Evolutionary conservation across 2,888 invertebrate genomes (phyloP).

Genomic region (Cremastobaeus sp.): DNA sequence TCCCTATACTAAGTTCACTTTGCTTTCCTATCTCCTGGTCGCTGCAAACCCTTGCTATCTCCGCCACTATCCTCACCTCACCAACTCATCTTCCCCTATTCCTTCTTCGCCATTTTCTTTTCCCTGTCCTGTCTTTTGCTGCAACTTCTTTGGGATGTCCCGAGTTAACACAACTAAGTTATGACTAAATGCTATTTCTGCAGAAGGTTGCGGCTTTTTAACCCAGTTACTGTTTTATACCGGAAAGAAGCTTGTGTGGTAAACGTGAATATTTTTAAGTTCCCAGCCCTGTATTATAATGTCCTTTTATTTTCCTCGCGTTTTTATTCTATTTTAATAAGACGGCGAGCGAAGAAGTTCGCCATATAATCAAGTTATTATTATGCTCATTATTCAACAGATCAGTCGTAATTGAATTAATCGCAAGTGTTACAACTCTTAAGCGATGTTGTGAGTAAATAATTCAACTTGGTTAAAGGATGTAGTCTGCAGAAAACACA

Average conservation of each 20-base stretch:
- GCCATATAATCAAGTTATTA: constrained; percentile 39
- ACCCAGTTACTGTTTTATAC: constrained; percentile 45
- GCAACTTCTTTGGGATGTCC: constrained; percentile 16
- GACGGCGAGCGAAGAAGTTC: constrained; percentile 7
- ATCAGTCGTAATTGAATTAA: constrained; percentile 31
- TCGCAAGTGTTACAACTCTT: constrained; percentile 35
- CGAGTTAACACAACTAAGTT: constrained; percentile 53
- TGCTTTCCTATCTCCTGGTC: constrained; percentile 48
- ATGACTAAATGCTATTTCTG: constrained; percentile 26
- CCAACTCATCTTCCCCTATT: constrained; percentile 29
- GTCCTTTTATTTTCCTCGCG: neutral
- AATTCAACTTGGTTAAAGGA: too few species aligned
- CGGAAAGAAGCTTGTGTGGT: constrained; percentile 17
- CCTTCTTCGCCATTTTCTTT: constrained; percentile 25
- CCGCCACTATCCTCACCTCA: neutral
- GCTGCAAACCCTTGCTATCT: constrained; percentile 58
- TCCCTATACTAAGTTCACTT: constrained; percentile 67
- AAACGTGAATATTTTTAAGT: constrained; percentile 8
- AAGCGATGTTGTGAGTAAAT: too few species aligned
- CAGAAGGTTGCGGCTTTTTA: constrained; percentile 39
- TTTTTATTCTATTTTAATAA: constrained; percentile 25
- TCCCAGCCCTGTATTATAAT: neutral
- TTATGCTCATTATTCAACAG: constrained; percentile 22
- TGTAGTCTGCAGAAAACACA: too few species aligned
- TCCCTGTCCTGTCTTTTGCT: neutral